These are phyloP conservation scores for Trachops cirrhosus DNA, from an alignment of 2,797 vertebrate genomes.

Conservation along the genomic window DNA sequence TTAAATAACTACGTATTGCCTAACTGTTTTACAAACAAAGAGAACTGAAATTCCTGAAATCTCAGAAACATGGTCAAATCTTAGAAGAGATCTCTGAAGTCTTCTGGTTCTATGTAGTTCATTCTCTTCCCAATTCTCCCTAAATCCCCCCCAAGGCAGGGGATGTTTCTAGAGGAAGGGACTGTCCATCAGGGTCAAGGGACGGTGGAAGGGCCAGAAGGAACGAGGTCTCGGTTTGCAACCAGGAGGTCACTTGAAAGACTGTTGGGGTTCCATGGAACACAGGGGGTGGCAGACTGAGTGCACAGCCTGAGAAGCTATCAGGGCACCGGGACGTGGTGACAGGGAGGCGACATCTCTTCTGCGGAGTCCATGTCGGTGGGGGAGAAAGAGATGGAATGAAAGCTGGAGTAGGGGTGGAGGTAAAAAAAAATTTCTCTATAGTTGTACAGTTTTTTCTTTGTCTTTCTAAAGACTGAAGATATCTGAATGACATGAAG, in stretches of 20 bases:
- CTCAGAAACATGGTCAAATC: conserved; percentile 17
- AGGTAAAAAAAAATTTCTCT: not conserved
- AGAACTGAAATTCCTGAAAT: conserved; percentile 54
- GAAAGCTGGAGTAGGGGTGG: not conserved
- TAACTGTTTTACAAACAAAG: conserved; percentile 59
- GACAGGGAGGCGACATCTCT: not conserved
- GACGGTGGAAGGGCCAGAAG: not conserved
- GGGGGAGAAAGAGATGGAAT: not conserved
- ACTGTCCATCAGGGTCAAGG: not conserved
- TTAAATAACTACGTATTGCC: conserved; percentile 59
- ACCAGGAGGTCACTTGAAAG: not conserved
- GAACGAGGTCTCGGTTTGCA: not conserved
- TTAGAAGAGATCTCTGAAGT: not conserved
- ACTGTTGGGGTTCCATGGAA: not conserved
- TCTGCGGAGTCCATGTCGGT: not conserved
- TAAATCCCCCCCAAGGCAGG: not conserved
- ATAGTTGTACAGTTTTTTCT: not conserved
- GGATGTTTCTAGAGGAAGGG: not conserved
- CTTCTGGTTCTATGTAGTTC: not conserved
- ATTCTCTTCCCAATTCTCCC: not conserved
- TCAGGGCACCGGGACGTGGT: not conserved
- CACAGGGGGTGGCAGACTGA: not conserved
- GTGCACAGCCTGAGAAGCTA: not conserved
- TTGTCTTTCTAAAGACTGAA: conserved; percentile 24
- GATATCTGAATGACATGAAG: not conserved